phyloP scores from a whole-genome alignment of 1,140 invertebrate species.

The Micrasema longulum region DNA sequence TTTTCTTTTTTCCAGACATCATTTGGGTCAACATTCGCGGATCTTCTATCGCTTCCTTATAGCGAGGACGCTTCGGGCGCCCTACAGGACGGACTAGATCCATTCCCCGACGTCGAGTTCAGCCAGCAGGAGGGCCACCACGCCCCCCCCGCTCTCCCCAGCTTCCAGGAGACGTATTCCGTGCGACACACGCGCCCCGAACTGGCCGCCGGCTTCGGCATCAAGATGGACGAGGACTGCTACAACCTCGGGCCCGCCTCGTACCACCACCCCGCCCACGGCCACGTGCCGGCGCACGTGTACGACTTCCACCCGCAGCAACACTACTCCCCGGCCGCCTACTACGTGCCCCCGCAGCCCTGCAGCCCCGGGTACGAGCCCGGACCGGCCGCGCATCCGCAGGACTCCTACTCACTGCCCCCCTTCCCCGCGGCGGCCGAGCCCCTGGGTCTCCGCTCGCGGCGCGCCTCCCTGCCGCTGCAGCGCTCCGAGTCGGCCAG shows the following conservation, averaged over 20 bases:
- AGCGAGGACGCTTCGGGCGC: conserved; percentile 67
- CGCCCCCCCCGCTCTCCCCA: conserved; percentile 77
- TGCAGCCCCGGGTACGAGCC: conserved; percentile 69
- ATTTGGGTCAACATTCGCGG: conserved; percentile 69
- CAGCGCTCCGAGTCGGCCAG: conserved; percentile 83
- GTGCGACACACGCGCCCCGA: conserved; percentile 74
- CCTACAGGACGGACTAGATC: conserved; percentile 67
- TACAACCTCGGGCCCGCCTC: conserved; percentile 68
- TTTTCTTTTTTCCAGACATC: conserved; percentile 64
- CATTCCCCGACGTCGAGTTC: conserved; percentile 68
- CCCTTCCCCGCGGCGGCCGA: conserved; percentile 72
- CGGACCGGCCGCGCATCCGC: conserved; percentile 64
- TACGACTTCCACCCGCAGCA: conserved; percentile 73
- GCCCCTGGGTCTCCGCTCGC: conserved; percentile 69
- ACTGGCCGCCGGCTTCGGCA: conserved; percentile 69
- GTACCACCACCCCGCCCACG: conserved; percentile 69
- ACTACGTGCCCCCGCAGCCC: conserved; percentile 69
- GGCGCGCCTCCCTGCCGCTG: conserved; percentile 78
- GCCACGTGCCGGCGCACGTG: conserved; percentile 62
- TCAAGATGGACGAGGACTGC: conserved; percentile 85
- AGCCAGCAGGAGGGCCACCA: conserved; percentile 59
- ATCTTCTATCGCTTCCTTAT: conserved; percentile 67
- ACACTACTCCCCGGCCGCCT: conserved; percentile 67
- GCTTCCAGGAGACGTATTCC: conserved; percentile 89
- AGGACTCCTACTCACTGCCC: conserved; percentile 73